A percentile compares a stretch with the other conserved stretches of the same genome.
Evolutionary conservation across 2,888 invertebrate species (phyloP).

Genomic region (Harpalus rubripes): DNA sequence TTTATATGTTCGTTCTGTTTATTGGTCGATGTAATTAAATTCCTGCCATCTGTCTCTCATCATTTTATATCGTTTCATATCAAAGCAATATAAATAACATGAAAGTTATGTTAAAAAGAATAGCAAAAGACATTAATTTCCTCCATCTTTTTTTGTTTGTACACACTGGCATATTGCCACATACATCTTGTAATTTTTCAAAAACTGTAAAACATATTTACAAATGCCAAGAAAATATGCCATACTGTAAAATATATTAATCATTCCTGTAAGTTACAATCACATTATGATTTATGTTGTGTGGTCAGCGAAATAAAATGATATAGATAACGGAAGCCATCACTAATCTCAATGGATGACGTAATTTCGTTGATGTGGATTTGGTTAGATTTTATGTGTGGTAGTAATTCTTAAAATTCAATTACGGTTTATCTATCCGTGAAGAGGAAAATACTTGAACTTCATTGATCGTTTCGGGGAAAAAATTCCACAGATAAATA

Average conservation of each 20-base stretch:
- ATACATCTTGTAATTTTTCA: background rate
- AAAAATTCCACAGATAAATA: slow-evolving; percentile 11
- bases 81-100: background rate
- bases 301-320: background rate
- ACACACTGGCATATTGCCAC: background rate
- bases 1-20: no score
- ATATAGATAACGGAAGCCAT: slow-evolving; percentile 7
- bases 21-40: no score
- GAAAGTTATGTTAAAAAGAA: background rate
- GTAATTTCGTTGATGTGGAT: background rate
- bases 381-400: slow-evolving; percentile 3
- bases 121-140: no score
- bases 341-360: background rate
- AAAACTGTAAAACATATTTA: background rate
- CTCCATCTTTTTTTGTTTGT: no score
- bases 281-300: slow-evolving; percentile 1
- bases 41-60: background rate
- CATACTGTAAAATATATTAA: slow-evolving; percentile 2
- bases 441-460: slow-evolving; percentile 1
- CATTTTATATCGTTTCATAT: background rate
- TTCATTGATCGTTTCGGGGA: background rate
- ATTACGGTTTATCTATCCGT: background rate
- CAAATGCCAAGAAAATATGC: background rate
- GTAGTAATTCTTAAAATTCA: slow-evolving; percentile 9
- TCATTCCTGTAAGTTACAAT: background rate